A percentile compares a stretch with the other conserved stretches of the same genome.
Conservation (phyloP, 2,888 invertebrate genomes). For the Lasioglossum oenotherae region DNA sequence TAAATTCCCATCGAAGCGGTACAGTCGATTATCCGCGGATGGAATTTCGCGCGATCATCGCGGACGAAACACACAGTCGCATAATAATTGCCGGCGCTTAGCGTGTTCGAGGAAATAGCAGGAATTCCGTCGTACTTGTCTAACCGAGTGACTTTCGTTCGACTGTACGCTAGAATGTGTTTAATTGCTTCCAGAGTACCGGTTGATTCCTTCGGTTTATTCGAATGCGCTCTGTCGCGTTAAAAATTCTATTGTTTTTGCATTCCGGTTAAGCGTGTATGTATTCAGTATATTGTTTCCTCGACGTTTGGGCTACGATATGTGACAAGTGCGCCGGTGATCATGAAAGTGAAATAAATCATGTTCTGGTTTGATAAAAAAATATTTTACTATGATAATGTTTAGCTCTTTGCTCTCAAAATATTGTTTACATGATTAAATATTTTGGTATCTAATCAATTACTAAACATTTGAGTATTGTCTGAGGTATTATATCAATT, state of each 20-base stretch:
- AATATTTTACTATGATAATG: too few species aligned
- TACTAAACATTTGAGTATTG: too few species aligned
- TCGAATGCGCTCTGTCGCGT: not conserved
- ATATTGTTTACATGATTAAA: too few species aligned
- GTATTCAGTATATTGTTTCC: not conserved
- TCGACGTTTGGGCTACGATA: too few species aligned
- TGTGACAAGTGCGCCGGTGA: not conserved
- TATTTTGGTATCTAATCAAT: too few species aligned
- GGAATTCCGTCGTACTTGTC: slow-evolving; percentile 38
- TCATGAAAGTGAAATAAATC: too few species aligned
- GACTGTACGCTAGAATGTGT: slow-evolving; percentile 30
- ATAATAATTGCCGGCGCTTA: slow-evolving; percentile 46
- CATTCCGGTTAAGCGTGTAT: not conserved
- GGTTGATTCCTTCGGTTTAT: slow-evolving; percentile 10
- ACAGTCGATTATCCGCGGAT: slow-evolving; percentile 17
- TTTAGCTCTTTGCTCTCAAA: too few species aligned
- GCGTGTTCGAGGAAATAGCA: slow-evolving; percentile 19
- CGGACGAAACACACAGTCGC: slow-evolving; percentile 23
- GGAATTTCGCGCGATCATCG: slow-evolving; percentile 2
- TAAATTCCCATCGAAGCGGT: slow-evolving; percentile 27
- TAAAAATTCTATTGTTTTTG: not conserved
- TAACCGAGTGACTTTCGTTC: slow-evolving; percentile 24
- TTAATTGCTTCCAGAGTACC: slow-evolving; percentile 52
- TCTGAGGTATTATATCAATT: too few species aligned
- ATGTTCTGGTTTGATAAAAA: too few species aligned